phyloP scores from a whole-genome alignment of 2,888 invertebrate species.

The Carterocephalus palaemon region DNA sequence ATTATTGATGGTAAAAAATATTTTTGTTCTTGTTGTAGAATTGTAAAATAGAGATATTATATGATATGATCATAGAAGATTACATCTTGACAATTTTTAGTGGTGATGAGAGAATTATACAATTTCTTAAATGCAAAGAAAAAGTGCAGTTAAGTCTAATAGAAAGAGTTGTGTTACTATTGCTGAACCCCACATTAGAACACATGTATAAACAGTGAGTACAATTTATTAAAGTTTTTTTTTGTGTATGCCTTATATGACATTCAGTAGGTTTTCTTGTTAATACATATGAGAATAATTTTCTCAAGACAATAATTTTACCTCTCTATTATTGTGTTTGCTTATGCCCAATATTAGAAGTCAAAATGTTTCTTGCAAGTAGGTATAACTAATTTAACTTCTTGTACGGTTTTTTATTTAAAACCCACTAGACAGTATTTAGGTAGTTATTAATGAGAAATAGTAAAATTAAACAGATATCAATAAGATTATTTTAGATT shows the following conservation, averaged over 20 bases:
- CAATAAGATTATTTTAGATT: slow-evolving; percentile 4
- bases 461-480: background rate
- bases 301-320: too few relatives aligned
- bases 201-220: slow-evolving; percentile 43
- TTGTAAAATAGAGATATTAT: background rate
- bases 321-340: too few relatives aligned
- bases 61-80: slow-evolving; percentile 37
- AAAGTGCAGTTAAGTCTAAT: slow-evolving; percentile 37
- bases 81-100: slow-evolving; percentile 37
- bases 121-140: slow-evolving; percentile 37
- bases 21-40: slow-evolving; percentile 23
- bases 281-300: too few relatives aligned
- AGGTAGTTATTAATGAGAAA: too few relatives aligned
- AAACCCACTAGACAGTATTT: background rate
- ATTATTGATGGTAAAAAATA: background rate
- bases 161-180: slow-evolving; percentile 36
- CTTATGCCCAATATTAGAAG: too few relatives aligned
- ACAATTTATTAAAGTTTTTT: too few relatives aligned
- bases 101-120: slow-evolving; percentile 37
- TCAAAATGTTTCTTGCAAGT: too few relatives aligned
- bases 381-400: too few relatives aligned
- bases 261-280: too few relatives aligned
- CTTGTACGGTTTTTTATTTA: background rate
- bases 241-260: too few relatives aligned
- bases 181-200: slow-evolving; percentile 38